Percentiles rank a stretch among this genome's conserved stretches.
phyloP scores from a whole-genome alignment of 2,113 vertebrate species.

The Sigmodon hispidus region DNA sequence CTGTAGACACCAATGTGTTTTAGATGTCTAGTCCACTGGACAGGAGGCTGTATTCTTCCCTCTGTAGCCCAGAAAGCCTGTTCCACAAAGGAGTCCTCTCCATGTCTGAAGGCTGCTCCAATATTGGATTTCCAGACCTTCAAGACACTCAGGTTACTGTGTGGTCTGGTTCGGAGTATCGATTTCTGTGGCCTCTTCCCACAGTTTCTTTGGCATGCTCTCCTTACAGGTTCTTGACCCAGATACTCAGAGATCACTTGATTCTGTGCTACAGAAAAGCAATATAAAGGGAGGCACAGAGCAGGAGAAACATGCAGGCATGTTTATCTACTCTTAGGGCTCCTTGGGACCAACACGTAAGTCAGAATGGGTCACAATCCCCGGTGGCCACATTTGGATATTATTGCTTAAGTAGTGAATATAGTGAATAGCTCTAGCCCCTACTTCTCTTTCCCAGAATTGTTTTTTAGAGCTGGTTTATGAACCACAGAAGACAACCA shows the following conservation, averaged over 20 bases:
- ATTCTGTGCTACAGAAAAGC: conserved; percentile 32
- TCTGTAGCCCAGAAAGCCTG: conserved; percentile 56
- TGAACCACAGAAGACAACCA: conserved; percentile 37
- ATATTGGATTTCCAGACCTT: conserved; percentile 68
- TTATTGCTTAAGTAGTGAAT: not conserved
- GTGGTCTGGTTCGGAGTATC: conserved; percentile 59
- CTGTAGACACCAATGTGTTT: not conserved
- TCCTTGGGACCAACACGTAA: not conserved
- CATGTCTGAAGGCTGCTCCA: not conserved
- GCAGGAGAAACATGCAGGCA: not conserved
- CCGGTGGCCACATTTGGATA: not conserved
- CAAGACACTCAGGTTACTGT: conserved; percentile 65
- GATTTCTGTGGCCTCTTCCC: conserved; percentile 63
- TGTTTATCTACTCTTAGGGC: not conserved
- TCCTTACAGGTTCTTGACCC: conserved; percentile 59
- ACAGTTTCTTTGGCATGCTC: not conserved
- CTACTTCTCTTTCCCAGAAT: not conserved
- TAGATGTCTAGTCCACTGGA: not conserved
- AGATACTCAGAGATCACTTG: conserved; percentile 45
- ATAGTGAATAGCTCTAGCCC: not conserved
- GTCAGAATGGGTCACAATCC: not conserved
- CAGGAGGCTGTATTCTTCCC: not conserved
- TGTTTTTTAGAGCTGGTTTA: conserved; percentile 13
- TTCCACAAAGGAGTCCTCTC: not conserved
- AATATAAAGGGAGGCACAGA: not conserved